Evolutionary conservation across 2,113 vertebrate species (phyloP).

Genomic region (Hydrochoerus hydrochaeris): DNA sequence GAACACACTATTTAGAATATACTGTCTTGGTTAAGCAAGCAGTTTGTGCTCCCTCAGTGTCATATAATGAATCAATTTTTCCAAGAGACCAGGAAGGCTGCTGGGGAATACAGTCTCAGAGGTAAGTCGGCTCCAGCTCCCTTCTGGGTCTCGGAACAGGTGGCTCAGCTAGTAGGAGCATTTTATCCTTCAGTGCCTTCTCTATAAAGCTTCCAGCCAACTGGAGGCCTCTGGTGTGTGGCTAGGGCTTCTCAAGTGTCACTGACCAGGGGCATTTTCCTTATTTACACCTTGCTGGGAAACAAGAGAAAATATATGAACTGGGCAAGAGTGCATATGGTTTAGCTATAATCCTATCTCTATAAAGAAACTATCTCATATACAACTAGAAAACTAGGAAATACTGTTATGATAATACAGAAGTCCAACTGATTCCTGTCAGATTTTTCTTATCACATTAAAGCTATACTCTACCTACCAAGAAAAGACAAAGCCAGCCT

Average conservation of each 20-base stretch:
- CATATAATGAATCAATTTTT: neutral
- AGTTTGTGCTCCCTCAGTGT: neutral
- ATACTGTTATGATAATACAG: neutral
- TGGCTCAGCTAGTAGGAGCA: neutral
- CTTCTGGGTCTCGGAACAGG: neutral
- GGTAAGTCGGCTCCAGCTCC: neutral
- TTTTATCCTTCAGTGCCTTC: neutral
- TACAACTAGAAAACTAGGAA: neutral
- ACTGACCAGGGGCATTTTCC: neutral
- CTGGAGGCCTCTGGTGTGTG: neutral
- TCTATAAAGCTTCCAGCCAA: neutral
- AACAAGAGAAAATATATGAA: neutral
- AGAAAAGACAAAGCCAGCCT: too few species aligned
- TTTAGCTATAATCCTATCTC: neutral
- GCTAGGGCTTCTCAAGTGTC: neutral
- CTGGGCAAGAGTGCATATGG: neutral
- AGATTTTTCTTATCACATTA: neutral
- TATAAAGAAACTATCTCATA: neutral
- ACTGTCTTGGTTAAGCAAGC: neutral
- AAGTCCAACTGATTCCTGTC: fast-evolving
- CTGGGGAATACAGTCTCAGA: neutral
- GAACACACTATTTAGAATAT: neutral
- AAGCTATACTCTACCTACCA: fast-evolving
- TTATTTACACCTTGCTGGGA: neutral
- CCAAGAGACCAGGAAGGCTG: neutral